These are phyloP conservation scores for Heterodera carotae DNA, from an alignment of 1,140 invertebrate species.

Conservation along the genomic window DNA sequence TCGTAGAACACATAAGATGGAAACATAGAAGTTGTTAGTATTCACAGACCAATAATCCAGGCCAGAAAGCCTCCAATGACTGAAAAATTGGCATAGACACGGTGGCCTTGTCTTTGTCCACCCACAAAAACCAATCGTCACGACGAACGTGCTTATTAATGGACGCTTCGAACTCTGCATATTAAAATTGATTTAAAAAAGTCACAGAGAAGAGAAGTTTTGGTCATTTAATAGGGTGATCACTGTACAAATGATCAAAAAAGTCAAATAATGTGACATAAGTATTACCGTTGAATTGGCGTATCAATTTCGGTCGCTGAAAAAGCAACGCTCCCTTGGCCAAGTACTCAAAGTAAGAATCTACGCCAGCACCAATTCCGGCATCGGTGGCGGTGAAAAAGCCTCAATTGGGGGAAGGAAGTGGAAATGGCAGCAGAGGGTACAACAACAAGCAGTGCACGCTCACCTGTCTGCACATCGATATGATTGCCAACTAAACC, in stretches of 20 bases:
- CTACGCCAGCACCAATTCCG: conserved; percentile 82
- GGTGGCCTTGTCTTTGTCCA: conserved; percentile 89
- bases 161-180: conserved; percentile 68
- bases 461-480: conserved; percentile 78
- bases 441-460: too few relatives aligned
- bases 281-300: conserved; percentile 77
- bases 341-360: conserved; percentile 98
- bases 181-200: background rate
- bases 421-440: too few relatives aligned
- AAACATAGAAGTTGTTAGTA: background rate
- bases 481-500: conserved; percentile 92
- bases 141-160: conserved; percentile 85
- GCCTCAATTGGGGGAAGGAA: too few relatives aligned
- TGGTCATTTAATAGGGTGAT: too few relatives aligned
- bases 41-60: conserved; percentile 79
- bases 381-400: conserved; percentile 95
- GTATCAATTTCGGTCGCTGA: conserved; percentile 80
- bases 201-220: too few relatives aligned
- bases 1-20: background rate
- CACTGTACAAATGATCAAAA: conserved; percentile 13
- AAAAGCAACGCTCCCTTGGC: conserved; percentile 83
- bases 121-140: conserved; percentile 96
- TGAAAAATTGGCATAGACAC: conserved; percentile 95
- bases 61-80: conserved; percentile 97
- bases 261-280: too few relatives aligned